Evolutionary conservation across 2,888 invertebrate species (phyloP), one percentile per base, ranked within the genome.

Genomic region (Troglohyphantes excavatus): DNA sequence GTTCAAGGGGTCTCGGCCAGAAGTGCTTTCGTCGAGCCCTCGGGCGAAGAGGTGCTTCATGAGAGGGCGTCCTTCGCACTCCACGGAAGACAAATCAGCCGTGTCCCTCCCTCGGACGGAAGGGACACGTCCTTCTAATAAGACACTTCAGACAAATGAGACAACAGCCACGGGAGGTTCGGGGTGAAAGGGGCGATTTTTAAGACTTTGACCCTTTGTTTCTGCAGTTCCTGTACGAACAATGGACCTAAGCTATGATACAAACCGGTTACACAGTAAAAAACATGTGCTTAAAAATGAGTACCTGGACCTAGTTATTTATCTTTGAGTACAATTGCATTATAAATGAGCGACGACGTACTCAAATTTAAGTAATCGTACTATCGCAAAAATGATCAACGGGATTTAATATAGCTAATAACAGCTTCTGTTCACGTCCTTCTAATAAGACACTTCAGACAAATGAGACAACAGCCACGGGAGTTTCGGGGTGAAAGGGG

Each of bases 1-100:
- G 89, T 84, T 90, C 89, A 90, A 90, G 89, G 83, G 78, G 89
- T 23, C 76, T 78, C 72, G 67, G 63, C 79, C 82, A 72, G 89
- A 63, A 90, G 84, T 65, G 83, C 83, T 84, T 76, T 84, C 78
- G 78, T 72, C 72, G 63, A 90, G 73, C 87, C 82, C 84, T 83
- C 67, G 70, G 89, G 84, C 78, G 29, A 26, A 90, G 89, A 70
- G 78, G 70, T 68, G 83, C 84, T 90, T 78, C 83, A 84, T 78
- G 83, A 63, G 70, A 59, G 53, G 53, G 27, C 39, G 46, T 33
- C 21, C 68, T 63, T 13, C 70, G 72, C 72, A 23, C 84, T 72
- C 83, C 39, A 90, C 33, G 39, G 68, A 84, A 43, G 70, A 46
- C 72, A 78, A 29, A 70, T 89, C 75, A 73, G 63, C 39, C 70